Evolutionary conservation across 2,888 invertebrate species (phyloP), one percentile per base, ranked within the genome.

Genomic region (Ramazzottius varieornatus): DNA sequence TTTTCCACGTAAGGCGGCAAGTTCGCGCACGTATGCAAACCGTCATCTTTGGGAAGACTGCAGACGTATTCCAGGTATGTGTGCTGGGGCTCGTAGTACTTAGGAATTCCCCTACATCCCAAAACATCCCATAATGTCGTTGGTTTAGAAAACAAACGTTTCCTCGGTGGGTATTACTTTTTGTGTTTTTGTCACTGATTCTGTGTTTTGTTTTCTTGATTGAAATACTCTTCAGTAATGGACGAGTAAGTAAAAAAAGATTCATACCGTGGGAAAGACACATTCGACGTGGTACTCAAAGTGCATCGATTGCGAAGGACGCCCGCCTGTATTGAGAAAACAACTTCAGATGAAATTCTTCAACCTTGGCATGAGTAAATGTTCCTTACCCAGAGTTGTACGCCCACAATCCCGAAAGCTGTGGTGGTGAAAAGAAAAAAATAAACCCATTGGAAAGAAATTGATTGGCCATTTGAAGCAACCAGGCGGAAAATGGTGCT

Each of bases 351-450:
- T n/a, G n/a, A n/a, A n/a, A n/a, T n/a, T n/a, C n/a, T n/a, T n/a
- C n/a, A n/a, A n/a, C n/a, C n/a, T n/a, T n/a, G n/a, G n/a, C n/a
- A n/a, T n/a, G n/a, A n/a, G n/a, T n/a, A n/a, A n/a, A n/a, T n/a
- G n/a, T n/a, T n/a, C n/a, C n/a, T n/a, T n/a, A n/a, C n/a, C 98
- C 98, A 99, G 65, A 99, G 82, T 77, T 99, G 98, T 46, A 99
- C 98, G 32, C 98, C 98, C 71, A 99, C 88, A 75, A 99, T 99
- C 70, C 98, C 98, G 75, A 98, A 98, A 76, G 99, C 98, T 54
- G 54, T 16, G 24, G 24, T 54, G 40, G 40, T 40, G 40, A 13
- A 40, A 40, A 40, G 40, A 40, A 40, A 20, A 13, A 8, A 40
- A 8, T 40, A 20, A 8, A n/a, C n/a, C n/a, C n/a, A n/a, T n/a